Evolutionary conservation across 2,113 vertebrate species (phyloP).

Genomic region (Pseudorectes ferrugineus): DNA sequence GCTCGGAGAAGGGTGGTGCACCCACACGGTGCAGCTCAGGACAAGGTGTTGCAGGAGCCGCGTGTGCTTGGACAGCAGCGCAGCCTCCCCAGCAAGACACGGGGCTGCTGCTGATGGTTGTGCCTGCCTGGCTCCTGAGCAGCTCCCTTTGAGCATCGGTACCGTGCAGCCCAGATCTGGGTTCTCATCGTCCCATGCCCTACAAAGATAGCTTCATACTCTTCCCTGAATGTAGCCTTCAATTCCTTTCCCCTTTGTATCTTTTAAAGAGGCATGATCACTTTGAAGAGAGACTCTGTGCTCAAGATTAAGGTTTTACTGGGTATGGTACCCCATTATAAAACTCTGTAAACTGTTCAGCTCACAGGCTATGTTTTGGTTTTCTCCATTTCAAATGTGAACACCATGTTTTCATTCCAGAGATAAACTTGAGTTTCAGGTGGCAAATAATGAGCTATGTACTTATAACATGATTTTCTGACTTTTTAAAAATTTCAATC

Average conservation of each 20-base stretch:
- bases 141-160: neutral
- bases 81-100: rapidly evolving
- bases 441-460: neutral
- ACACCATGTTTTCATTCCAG: neutral
- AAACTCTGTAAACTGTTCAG: neutral
- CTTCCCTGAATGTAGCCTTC: neutral
- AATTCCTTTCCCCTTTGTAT: neutral
- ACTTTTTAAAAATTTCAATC: neutral
- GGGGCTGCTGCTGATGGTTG: neutral
- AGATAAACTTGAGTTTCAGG: neutral
- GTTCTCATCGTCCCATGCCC: neutral
- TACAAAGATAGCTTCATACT: neutral
- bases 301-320: neutral
- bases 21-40: neutral
- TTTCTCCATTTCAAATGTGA: neutral
- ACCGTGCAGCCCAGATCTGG: neutral
- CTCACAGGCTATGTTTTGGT: neutral
- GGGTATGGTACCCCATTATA: neutral
- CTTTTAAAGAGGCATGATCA: neutral
- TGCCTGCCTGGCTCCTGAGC: neutral
- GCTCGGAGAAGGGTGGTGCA: neutral
- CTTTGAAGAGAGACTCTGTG: neutral
- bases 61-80: rapidly evolving
- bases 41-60: rapidly evolving
- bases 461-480: neutral